Conservation (phyloP, 2,797 vertebrate genomes). For the Silurus aristotelis region DNA sequence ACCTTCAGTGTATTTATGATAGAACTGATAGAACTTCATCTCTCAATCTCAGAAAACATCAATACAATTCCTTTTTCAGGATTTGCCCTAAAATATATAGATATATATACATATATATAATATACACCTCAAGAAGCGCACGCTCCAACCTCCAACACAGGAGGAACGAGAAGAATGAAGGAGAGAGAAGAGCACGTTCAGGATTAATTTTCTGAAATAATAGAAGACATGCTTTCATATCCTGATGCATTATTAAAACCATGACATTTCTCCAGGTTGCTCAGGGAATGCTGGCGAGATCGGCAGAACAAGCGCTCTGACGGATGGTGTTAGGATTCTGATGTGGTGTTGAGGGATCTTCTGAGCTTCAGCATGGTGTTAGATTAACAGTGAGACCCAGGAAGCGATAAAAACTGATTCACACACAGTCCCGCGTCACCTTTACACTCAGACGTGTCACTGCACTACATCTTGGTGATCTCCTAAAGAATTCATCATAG, state of each 20-base stretch:
- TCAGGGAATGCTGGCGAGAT: neutral
- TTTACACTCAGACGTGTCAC: neutral
- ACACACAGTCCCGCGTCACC: neutral
- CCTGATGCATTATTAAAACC: slow-evolving; percentile 37
- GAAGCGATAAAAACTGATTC: neutral
- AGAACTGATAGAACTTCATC: neutral
- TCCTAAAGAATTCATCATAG: neutral
- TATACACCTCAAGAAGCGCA: too few species aligned
- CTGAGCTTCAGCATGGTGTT: neutral
- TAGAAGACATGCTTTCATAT: slow-evolving; percentile 1
- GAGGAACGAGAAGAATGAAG: neutral
- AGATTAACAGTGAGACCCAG: neutral
- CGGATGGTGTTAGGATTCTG: neutral
- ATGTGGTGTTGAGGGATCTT: neutral
- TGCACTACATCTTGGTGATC: neutral
- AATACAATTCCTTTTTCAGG: neutral
- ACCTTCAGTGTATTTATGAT: neutral
- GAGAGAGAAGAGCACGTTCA: slow-evolving; percentile 1
- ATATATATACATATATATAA: too few species aligned
- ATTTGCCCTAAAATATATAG: neutral
- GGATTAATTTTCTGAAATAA: slow-evolving; percentile 9
- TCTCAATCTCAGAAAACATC: neutral
- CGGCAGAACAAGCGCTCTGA: too few species aligned
- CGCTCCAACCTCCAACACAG: neutral
- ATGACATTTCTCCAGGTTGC: neutral